Base-by-base conservation (phyloP, 2,113 vertebrate genomes). In the Nothocercus nigrocapillus region DNA sequence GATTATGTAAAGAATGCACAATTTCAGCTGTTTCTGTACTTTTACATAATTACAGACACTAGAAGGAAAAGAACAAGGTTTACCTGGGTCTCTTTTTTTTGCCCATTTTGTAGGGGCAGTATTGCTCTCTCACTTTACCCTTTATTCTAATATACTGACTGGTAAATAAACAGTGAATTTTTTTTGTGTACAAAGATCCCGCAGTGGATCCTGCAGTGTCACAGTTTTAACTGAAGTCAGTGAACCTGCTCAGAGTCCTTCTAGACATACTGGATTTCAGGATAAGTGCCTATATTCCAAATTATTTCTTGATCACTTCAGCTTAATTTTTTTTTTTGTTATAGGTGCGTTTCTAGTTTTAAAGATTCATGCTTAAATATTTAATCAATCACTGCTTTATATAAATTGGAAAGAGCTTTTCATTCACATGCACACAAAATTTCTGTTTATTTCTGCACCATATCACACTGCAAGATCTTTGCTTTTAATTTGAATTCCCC, bases 321-420 rank as follows among this genome's bases (percentile, higher is more conserved):
- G 7, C 80, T 42, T 67, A 94, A 82, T 32, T 7, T 20, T 47
- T 40, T 8, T 73, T 88, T 78, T 66, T 21, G 59, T 79, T 76
- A 76, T 28, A 36, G 72, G 69, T 18, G 51, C 44, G 28, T 89
- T 85, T 87, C 49, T 40, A 42, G 28, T 45, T 91, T 92, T 89
- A 82, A 80, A 95, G 49, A 13, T 54, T 42, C 59, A 9, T 42
- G 32, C 34, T 77, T 89, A 94, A 91, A 88, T 89, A 88, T 85
- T 82, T 87, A 86, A 92, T 79, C 56, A 75, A 53, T 28, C 58
- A 49, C 32, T 70, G 53, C 82, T 88, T 92, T 51, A 70, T 63
- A 83, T 74, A 83, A 81, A 77, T 36, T 58, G 59, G 38, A 69
- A 93, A 85, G 22, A 85, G 54, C 70, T 92, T 92, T 95, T 89